Base-by-base conservation (phyloP, 1,140 invertebrate species). In the Nilaparvata lugens region DNA sequence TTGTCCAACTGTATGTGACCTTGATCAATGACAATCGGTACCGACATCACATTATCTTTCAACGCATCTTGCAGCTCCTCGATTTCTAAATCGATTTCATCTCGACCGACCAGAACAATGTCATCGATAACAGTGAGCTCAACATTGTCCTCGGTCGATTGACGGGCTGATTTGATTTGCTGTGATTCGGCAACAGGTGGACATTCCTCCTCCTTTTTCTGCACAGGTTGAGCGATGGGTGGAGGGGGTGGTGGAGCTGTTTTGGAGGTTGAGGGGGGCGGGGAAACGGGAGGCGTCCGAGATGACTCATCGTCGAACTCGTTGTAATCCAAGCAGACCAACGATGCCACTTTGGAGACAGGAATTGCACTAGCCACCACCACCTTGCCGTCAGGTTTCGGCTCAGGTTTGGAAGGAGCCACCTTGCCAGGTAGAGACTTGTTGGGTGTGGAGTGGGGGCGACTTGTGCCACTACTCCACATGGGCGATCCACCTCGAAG, bases 401-500 rank as follows among this genome's bases (percentile, higher is more conserved):
- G 18, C 28, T 31, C 53, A 13, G 23, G 7, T 31, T 38, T 62
- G 2, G 31, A 35, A 2, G 31, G 31, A 2, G 31, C 31, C 28
- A 38, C 52, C 14, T 28, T 62, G 14, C 53, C 31, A 40, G 51
- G 23, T 19, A 25, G 42, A 31, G 62, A 48, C 58, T 61, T 62
- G 45, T 76, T 77, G 54, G 4, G 71, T 69, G 54, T 74, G 53
- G 4, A 71, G 70, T 56, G 74, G 71, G 1, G 74, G 66, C 58
- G 76, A 52, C 56, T 53, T 4, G 31, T 35, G 18, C 57, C 56
- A 53, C 59, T 58, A 48, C 65, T 68, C 82, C 85, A 87, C 77
- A 87, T 86, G 0, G 87, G 87, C 0, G 83, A 81, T 2, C 87
- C 87, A 9, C 87, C 87, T 63, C 81, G 74, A 1, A 89, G 73